Base-by-base conservation (phyloP, 2,888 invertebrate genomes). In the Mythimna pallens region DNA sequence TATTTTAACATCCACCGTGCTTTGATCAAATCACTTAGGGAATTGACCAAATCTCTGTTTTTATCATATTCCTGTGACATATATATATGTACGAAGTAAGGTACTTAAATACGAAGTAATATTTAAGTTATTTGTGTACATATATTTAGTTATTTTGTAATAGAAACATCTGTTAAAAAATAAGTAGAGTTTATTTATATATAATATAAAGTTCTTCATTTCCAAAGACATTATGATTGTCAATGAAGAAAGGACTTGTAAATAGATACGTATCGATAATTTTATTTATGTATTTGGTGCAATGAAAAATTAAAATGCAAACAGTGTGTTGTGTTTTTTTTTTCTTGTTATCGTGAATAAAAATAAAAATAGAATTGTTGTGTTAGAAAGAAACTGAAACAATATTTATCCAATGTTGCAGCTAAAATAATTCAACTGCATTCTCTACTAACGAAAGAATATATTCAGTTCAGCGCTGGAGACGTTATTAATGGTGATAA, bases 351-450 rank as follows among this genome's bases (percentile, higher is more conserved):
- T 47, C 7, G 47, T 47, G 20, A 52, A 3, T 52, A 52, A 1
- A 17, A 30, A 2, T 7, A 17, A 17, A 57, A 30, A 57, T 57
- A 57, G 8, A 14, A 30, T 8, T 5, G 8, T 40, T 40, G 25
- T 1, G 4, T 43, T 17, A 9, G 8, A 57, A 57, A 57, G 7
- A 30, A 17, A 57, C 1, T 25, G 7, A 30, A 30, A 57, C 30
- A 8, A 30, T 30, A 17, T 36, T 14, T 25, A 2, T 47, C 6
- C 1, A 25, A 58, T 80, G 70, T 90, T 89, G 8, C 88, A 95
- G 95, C 86, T 80, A 86, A 91, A 83, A 92, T 91, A 78, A 78
- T 90, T 43, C 84, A 87, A 47, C 81, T 94, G 0, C 90, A 92
- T 81, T 84, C 89, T 34, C 74, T 79, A 8, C 80, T 94, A n/a